Conservation (phyloP, 2,797 vertebrate genomes). For the Danio kyathit region DNA sequence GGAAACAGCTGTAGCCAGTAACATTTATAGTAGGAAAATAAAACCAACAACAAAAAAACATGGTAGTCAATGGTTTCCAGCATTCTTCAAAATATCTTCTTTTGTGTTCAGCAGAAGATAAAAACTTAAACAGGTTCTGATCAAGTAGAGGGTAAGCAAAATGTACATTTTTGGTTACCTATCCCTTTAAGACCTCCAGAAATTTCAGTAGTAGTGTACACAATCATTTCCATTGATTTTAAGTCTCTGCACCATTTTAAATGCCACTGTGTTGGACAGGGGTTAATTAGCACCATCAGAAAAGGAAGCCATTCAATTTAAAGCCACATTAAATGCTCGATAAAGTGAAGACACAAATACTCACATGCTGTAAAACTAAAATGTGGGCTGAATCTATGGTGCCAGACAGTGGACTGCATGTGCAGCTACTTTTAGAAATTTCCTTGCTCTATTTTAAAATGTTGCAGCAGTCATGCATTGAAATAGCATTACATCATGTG, state of each 20-base stretch:
- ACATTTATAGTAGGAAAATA: too few species aligned
- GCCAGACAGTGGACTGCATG: background rate
- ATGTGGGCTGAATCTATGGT: background rate
- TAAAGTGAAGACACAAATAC: background rate
- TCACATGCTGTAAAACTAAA: background rate
- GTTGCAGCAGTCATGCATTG: slow-evolving; percentile 13
- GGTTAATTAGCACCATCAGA: too few species aligned
- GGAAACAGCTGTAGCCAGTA: too few species aligned
- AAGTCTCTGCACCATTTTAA: background rate
- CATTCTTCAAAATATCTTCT: too few species aligned
- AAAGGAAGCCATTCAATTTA: background rate
- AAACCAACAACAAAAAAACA: too few species aligned
- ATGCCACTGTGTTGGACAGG: too few species aligned
- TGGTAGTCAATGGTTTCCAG: too few species aligned
- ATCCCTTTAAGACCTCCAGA: too few species aligned
- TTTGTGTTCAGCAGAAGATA: too few species aligned
- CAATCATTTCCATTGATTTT: background rate
- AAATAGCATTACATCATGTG: slow-evolving; percentile 19
- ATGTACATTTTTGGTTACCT: too few species aligned
- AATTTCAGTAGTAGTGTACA: background rate
- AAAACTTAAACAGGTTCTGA: too few species aligned
- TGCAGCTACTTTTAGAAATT: slow-evolving; percentile 12
- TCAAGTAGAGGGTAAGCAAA: too few species aligned
- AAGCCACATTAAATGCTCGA: background rate
- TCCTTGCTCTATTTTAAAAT: slow-evolving; percentile 26